Evolutionary conservation across 2,113 vertebrate genomes (phyloP), one percentile per base, ranked within the genome.

Genomic region (Melanotaenia duboulayi): DNA sequence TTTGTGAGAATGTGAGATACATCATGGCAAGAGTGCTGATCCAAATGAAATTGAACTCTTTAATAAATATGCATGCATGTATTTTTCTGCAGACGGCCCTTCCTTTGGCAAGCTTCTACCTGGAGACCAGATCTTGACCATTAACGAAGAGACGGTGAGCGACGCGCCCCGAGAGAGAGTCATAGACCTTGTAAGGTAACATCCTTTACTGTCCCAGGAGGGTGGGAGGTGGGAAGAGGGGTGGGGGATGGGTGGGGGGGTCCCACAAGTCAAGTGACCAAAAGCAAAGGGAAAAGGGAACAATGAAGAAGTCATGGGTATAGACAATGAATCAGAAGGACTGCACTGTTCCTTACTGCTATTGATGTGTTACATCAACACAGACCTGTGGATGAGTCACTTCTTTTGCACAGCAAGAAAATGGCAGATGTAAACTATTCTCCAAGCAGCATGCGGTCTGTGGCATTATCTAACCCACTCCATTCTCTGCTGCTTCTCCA

Each of bases 101-200:
- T 98, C 97, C 81, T 96, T 97, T 91, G 95, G 97, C 92, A 98
- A 97, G 86, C 96, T 99, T 89, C 93, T 98, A 77, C 90, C 96
- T 63, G 96, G 97, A 91, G 97, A 99, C 91, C 96, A 98, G 94
- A 97, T 98, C 93, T 94, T 98, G 92, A 95, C 96, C 91, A 97
- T 99, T 94, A 96, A 98, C 76, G 89, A 97, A 81, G 96, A 99
- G 93, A 95, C 96, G 8, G 95, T 98, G 95, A 97, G 96, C 92
- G 97, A 97, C 93, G 95, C 93, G 76, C 93, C 96, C 89, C 94
- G 96, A 83, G 96, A 97, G 94, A 97, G 96, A 95, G 95, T 98
- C 95, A 97, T 98, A 92, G 96, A 98, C 92, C 96, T 98, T 86
- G 93, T 98, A 95, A 98, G 97, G 96, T 99, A 96, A 96, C 91